phyloP scores from a whole-genome alignment of 2,113 vertebrate species.

The Cairina moschata region DNA sequence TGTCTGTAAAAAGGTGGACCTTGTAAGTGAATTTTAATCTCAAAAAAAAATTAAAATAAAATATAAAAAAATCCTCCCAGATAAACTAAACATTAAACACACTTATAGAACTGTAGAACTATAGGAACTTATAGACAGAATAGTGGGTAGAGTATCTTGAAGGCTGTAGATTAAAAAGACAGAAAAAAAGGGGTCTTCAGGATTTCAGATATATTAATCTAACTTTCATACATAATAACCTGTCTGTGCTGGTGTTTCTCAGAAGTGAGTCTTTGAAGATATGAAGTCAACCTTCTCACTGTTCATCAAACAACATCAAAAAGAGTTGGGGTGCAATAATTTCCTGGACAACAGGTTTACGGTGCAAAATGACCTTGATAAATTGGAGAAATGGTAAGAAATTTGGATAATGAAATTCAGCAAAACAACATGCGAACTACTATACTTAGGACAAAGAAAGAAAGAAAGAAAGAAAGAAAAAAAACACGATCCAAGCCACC shows the following conservation, averaged over 20 bases:
- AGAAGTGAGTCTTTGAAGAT: neutral
- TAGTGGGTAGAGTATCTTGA: neutral
- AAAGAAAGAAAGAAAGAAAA: neutral
- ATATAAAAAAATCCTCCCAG: no score
- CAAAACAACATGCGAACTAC: neutral
- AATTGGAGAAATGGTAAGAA: neutral
- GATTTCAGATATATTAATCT: neutral
- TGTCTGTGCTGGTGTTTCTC: neutral
- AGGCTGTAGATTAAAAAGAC: neutral
- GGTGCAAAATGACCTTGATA: neutral
- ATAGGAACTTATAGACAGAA: neutral
- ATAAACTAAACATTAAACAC: neutral
- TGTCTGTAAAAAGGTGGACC: neutral
- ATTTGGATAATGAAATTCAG: neutral
- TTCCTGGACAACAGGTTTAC: neutral
- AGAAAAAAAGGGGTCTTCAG: neutral
- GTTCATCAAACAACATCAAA: neutral
- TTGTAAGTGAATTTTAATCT: neutral
- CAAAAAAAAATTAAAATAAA: neutral
- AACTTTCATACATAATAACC: neutral
- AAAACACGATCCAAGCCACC: neutral
- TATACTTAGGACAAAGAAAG: neutral
- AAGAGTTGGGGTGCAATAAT: neutral
- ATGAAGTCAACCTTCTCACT: neutral
- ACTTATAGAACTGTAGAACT: no score